phyloP scores from a whole-genome alignment of 2,888 invertebrate genomes.

The Eurytoma adleriae region DNA sequence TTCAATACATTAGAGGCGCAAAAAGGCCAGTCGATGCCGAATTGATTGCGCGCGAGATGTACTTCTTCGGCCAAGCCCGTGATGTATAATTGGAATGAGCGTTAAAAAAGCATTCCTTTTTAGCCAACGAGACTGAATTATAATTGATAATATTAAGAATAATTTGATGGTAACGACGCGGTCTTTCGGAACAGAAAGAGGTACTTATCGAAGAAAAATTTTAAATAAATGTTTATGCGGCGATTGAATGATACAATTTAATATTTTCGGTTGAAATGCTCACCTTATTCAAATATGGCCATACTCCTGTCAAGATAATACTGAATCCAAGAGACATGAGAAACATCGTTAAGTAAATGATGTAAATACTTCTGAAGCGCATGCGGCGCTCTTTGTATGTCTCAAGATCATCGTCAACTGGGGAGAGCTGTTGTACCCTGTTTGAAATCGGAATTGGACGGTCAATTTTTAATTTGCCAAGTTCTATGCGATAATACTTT shows the following conservation, averaged over 20 bases:
- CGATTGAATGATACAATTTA: background rate
- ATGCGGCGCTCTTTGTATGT: constrained; percentile 81
- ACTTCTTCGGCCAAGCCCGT: background rate
- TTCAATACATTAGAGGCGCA: constrained; percentile 56
- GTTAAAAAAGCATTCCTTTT: constrained; percentile 6
- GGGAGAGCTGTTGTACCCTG: constrained; percentile 14
- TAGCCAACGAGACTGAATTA: background rate
- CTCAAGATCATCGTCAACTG: constrained; percentile 79
- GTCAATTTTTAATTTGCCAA: background rate
- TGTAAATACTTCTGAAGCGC: constrained; percentile 87
- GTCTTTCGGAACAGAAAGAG: too few relatives aligned
- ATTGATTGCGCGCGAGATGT: constrained; percentile 39
- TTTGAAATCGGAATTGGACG: background rate
- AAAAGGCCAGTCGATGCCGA: constrained; percentile 46
- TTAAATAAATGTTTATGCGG: background rate
- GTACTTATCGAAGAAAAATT: too few relatives aligned
- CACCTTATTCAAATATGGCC: constrained; percentile 93
- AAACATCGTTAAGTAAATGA: constrained; percentile 93
- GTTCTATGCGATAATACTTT: too few relatives aligned
- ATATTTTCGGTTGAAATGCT: constrained; percentile 52
- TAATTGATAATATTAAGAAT: too few relatives aligned
- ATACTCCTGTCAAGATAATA: constrained; percentile 90
- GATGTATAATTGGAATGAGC: background rate
- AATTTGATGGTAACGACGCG: too few relatives aligned
- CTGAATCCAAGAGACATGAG: constrained; percentile 93